phyloP scores from a whole-genome alignment of 2,113 vertebrate genomes.

The Paraplagusia blochii region DNA sequence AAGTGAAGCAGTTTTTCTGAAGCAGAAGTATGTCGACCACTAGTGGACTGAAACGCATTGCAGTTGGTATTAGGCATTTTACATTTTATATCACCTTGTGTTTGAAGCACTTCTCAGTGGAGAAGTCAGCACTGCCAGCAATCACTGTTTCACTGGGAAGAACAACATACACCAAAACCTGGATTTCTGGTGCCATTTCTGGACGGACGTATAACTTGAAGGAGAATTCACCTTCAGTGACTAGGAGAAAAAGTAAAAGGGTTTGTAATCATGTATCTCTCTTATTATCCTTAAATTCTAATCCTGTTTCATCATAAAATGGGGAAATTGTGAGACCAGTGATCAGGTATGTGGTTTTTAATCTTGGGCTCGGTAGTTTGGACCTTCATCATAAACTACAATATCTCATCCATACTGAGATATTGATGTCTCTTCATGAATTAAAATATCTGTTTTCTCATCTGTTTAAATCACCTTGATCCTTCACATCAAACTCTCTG shows the following conservation, averaged over 20 bases:
- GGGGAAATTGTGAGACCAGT: no score
- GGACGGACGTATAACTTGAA: slow-evolving; percentile 68
- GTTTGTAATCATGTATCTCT: no score
- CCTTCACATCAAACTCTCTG: slow-evolving; percentile 43
- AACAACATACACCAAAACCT: slow-evolving; percentile 77
- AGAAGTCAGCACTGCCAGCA: slow-evolving; percentile 74
- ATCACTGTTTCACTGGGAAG: slow-evolving; percentile 78
- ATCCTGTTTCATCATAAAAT: no score
- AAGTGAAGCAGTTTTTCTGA: no score
- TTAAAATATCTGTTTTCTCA: background rate
- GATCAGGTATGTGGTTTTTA: no score
- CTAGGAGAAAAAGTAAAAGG: slow-evolving; percentile 42
- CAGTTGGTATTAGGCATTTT: background rate
- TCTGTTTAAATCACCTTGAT: slow-evolving; percentile 21
- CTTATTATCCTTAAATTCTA: no score
- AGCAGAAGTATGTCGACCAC: no score
- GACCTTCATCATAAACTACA: no score
- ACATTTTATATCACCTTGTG: slow-evolving; percentile 75
- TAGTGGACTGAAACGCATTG: background rate
- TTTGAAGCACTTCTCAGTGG: slow-evolving; percentile 78
- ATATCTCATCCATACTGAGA: no score
- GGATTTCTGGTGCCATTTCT: slow-evolving; percentile 67
- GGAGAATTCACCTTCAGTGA: slow-evolving; percentile 63
- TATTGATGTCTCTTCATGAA: no score
- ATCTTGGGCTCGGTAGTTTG: no score